Evolutionary conservation across 2,888 invertebrate genomes (phyloP).

Genomic region (Eupithecia vulgata): DNA sequence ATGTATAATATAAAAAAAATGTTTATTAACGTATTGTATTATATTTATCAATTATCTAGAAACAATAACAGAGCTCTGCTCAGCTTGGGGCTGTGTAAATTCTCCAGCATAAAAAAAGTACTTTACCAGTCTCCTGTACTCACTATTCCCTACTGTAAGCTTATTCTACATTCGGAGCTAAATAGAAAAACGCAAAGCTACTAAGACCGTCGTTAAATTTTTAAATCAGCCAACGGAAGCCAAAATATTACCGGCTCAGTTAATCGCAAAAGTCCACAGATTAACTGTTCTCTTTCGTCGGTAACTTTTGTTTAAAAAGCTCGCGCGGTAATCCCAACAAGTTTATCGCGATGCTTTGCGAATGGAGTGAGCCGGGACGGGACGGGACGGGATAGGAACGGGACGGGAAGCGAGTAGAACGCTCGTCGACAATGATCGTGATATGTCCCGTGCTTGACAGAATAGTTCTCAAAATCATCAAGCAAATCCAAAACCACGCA

Average conservation of each 20-base stretch:
- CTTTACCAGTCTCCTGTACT: background rate
- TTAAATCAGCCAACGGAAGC: conserved; percentile 31
- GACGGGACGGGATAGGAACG: background rate
- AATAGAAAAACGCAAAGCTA: conserved; percentile 11
- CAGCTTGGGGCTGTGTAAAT: too few relatives aligned
- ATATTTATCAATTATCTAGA: too few relatives aligned
- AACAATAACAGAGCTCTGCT: too few relatives aligned
- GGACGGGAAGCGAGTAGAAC: conserved; percentile 15
- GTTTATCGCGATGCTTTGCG: conserved; percentile 38
- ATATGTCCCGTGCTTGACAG: background rate
- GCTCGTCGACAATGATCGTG: background rate
- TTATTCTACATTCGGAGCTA: background rate
- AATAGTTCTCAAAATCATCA: background rate
- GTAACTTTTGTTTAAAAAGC: conserved; percentile 39
- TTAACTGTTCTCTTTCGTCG: conserved; percentile 36
- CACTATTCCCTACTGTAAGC: background rate
- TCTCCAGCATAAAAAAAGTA: background rate
- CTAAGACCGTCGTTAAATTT: conserved; percentile 14
- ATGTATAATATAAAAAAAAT: too few relatives aligned
- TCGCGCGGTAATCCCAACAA: conserved; percentile 39
- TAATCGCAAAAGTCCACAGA: conserved; percentile 39
- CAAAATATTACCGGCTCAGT: conserved; percentile 41
- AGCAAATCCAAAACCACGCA: background rate
- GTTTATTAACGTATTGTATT: too few relatives aligned
- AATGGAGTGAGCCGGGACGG: too few relatives aligned